Conservation (phyloP, 2,113 vertebrate genomes). For the Odocoileus hemionus region DNA sequence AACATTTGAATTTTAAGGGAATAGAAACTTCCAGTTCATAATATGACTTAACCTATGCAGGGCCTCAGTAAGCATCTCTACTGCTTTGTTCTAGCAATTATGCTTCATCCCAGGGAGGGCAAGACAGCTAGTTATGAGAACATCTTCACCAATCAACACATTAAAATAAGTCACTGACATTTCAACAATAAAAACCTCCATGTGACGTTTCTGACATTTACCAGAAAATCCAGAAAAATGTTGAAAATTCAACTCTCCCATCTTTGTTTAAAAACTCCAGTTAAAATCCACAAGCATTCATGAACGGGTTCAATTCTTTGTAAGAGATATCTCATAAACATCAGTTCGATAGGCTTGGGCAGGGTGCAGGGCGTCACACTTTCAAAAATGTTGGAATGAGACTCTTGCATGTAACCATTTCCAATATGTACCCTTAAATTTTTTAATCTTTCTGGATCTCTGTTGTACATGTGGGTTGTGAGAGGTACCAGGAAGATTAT, state of each 20-base stretch:
- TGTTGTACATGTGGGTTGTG: not conserved
- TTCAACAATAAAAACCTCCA: constrained; percentile 9
- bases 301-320: not conserved
- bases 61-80: not conserved
- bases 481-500: not conserved
- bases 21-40: not conserved
- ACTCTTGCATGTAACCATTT: not conserved
- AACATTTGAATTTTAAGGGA: not conserved
- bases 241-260: not conserved
- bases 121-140: not conserved
- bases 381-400: not conserved
- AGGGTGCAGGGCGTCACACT: not conserved
- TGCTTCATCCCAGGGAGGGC: not conserved
- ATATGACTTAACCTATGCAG: not conserved
- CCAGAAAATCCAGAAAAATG: not conserved
- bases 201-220: not conserved
- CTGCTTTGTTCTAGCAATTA: not conserved
- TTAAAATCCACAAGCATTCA: not conserved
- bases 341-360: not conserved
- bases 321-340: not conserved
- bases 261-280: not conserved
- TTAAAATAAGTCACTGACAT: not conserved
- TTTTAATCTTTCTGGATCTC: not conserved
- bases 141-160: not conserved
- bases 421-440: not conserved